Conservation (phyloP, 1,140 invertebrate genomes). For the Plectrocnemia conspersa region DNA sequence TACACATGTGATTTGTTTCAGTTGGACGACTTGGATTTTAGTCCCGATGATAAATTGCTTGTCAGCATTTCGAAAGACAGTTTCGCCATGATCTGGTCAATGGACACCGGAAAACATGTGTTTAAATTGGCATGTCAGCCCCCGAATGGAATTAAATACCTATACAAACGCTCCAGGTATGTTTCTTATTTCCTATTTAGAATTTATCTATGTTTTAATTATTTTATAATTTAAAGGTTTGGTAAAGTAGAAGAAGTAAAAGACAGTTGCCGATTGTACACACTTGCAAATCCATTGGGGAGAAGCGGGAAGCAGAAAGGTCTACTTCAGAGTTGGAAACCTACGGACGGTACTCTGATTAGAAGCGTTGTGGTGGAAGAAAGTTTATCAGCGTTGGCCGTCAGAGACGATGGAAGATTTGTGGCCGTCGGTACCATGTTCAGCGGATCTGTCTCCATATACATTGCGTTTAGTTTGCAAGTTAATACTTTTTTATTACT, state of each 20-base stretch:
- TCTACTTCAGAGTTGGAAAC: constrained; percentile 69
- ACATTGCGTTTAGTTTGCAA: constrained; percentile 87
- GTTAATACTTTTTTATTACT: constrained; percentile 45
- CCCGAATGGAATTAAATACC: constrained; percentile 68
- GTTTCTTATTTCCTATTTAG: not conserved
- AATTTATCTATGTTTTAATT: not conserved
- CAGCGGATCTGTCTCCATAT: constrained; percentile 84
- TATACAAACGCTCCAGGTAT: constrained; percentile 78
- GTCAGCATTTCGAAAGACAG: constrained; percentile 87
- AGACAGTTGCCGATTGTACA: constrained; percentile 67
- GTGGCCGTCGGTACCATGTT: constrained; percentile 90
- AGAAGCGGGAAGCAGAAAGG: constrained; percentile 65
- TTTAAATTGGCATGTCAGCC: constrained; percentile 70
- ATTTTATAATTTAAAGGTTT: constrained; percentile 53
- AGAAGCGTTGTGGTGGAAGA: constrained; percentile 61
- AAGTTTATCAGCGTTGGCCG: constrained; percentile 77
- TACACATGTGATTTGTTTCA: constrained; percentile 38
- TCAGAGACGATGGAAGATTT: constrained; percentile 86
- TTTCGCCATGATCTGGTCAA: constrained; percentile 74
- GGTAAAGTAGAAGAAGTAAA: constrained; percentile 63
- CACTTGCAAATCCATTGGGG: constrained; percentile 72
- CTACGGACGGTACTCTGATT: constrained; percentile 51
- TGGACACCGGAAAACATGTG: constrained; percentile 58
- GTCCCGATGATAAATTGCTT: constrained; percentile 66
- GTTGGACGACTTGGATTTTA: constrained; percentile 88